Conservation (phyloP, 2,113 vertebrate species). For the Gallinago media region DNA sequence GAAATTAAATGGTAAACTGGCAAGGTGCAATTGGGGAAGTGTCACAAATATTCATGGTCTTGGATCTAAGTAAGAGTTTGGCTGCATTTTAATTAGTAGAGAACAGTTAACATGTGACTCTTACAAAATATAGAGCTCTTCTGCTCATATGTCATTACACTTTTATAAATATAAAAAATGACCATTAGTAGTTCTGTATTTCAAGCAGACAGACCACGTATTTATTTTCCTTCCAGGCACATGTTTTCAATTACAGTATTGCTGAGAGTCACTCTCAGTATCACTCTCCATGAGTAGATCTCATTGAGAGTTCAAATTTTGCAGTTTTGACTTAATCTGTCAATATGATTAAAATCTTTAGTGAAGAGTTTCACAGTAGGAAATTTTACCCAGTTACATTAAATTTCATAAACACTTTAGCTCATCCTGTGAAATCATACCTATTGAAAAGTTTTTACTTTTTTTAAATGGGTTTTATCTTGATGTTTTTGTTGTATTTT, state of each 20-base stretch:
- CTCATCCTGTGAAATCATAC: not conserved
- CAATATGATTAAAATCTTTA: not conserved
- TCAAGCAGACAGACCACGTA: not conserved
- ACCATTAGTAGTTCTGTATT: not conserved
- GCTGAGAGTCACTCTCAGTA: not conserved
- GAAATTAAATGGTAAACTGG: slow-evolving; percentile 51
- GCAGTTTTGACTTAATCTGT: not conserved
- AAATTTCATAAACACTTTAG: not conserved
- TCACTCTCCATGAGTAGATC: not conserved
- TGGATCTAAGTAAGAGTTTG: slow-evolving; percentile 10
- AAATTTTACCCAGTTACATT: not conserved
- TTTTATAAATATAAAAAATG: slow-evolving; percentile 9
- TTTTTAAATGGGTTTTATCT: not conserved
- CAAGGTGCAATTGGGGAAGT: slow-evolving; percentile 51
- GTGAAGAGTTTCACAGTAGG: not conserved
- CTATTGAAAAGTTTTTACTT: not conserved
- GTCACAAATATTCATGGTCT: slow-evolving; percentile 72
- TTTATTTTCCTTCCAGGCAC: not conserved
- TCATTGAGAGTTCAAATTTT: not conserved
- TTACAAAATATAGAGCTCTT: slow-evolving; percentile 25
- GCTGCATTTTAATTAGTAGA: slow-evolving; percentile 71
- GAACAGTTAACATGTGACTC: slow-evolving; percentile 6
- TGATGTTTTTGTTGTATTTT: not conserved
- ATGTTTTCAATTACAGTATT: not conserved
- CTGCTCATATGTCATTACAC: not conserved